Base-by-base conservation (phyloP, 2,888 invertebrate genomes). In the Micropterix aruncella region DNA sequence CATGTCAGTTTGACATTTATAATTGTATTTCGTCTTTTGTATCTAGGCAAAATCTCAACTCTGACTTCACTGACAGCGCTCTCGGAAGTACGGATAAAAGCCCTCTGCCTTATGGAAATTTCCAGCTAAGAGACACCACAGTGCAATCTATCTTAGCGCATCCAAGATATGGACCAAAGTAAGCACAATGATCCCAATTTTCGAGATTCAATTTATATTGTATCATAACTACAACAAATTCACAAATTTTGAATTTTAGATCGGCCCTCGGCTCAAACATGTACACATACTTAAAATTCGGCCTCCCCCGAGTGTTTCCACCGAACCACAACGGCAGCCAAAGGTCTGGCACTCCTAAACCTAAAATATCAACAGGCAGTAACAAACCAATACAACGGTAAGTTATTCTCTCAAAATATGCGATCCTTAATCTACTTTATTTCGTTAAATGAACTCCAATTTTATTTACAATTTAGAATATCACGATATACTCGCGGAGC, bases 31-130 rank as follows among this genome's bases (percentile, higher is more conserved):
- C 12, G 27, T 39, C 19, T 3, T 47, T 16, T 50, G 38, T 42
- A 63, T 70, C 2, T 70, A 88, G 93, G 62, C 92, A 93, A 79
- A 93, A 93, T 63, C 72, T 93, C 54, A 93, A 93, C 66, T 92
- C 92, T 1, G 93, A 93, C 68, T 93, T 93, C 64, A 92, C 93
- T 51, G 93, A 93, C 65, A 91, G 91, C 52, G 93, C 93, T 2
- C 66, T 93, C 51, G 93, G 93, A 44, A 90, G 89, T 51, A 88
- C 90, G 37, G 92, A 93, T 60, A 90, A 92, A 68, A 89, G 90
- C 53, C 92, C 92, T 38, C 73, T 92, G 55, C 92, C 92, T 45
- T 92, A 92, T 64, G 93, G 93, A 45, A 93, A 93, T 63, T 94
- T 94, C 66, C 92, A 92, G 61, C 75, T 94, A 37, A 73, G 92